Base-by-base conservation (phyloP, 2,888 invertebrate genomes). In the Phasia obesa region DNA sequence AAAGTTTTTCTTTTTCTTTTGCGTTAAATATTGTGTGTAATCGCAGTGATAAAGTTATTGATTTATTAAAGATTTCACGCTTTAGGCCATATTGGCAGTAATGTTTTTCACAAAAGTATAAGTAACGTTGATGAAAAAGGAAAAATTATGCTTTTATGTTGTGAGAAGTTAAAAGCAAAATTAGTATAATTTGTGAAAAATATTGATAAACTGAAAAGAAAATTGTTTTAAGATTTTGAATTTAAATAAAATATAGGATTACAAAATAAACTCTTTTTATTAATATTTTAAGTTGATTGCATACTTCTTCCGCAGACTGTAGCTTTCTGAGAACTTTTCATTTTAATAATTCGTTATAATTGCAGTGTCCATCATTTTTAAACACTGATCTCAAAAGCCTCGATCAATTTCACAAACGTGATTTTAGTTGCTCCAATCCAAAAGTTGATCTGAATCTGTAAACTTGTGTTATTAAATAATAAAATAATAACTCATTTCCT, bases 31-130 rank as follows among this genome's bases (percentile, higher is more conserved):
- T 64, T 69, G 53, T 60, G 38, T 65, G 44, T 31, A 55, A 65
- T 57, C 57, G 47, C 60, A 75, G 67, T 17, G 53, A 5, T 73
- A 60, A 44, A 67, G 75, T 60, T 75, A 70, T 75, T 83, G 82
- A 83, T 83, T 83, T 82, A 82, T 83, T 75, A 57, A 31, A 75
- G 75, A 75, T 79, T 83, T 79, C 83, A 79, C 75, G 83, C 83
- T 71, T 71, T 49, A 55, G 79, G 83, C 35, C 35, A 35, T 11
- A 35, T 35, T 35, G 35, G 35, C 19, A 51, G 19, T 19, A 25
- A n/a, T n/a, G 6, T 17, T 35, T 49, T 57, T 47, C 11, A 35
- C 4, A n/a, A 69, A 69, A 35, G 21, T 69, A 55, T 27, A 51
- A 51, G 23, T n/a, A 7, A 7, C 9, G 6, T 31, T 27, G 64